Conservation (phyloP, 2,888 invertebrate genomes). For the Cylloceria caligata region DNA sequence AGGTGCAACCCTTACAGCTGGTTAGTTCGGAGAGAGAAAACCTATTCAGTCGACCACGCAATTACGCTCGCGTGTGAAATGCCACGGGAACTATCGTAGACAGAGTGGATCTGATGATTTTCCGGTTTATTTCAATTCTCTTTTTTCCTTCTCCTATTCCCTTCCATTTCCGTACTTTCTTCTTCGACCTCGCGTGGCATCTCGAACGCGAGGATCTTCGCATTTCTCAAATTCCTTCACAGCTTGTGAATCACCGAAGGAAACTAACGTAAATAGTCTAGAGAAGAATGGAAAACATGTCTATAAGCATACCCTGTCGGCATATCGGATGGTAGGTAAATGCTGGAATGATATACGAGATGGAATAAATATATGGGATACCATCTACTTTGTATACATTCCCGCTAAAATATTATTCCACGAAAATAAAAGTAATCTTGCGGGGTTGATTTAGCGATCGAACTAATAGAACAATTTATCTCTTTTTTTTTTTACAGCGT, state of each 20-base stretch:
- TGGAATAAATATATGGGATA: neutral
- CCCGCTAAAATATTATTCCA: neutral
- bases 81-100: neutral
- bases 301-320: too few relatives aligned
- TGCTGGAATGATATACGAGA: neutral
- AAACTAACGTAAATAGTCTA: constrained; percentile 1
- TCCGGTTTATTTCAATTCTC: neutral
- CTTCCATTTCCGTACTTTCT: neutral
- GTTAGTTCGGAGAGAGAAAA: neutral
- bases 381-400: neutral
- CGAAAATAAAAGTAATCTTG: neutral
- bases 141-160: neutral
- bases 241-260: constrained; percentile 19
- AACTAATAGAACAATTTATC: neutral
- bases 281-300: constrained; percentile 18
- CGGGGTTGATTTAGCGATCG: neutral
- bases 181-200: neutral
- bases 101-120: neutral
- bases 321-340: too few relatives aligned
- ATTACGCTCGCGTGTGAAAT: neutral
- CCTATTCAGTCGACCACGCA: constrained; percentile 2
- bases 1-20: neutral
- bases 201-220: neutral
- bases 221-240: constrained; percentile 12
- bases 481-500: constrained; percentile 86